These are phyloP conservation scores for Drosophila tsacasi DNA, from an alignment of 1,140 invertebrate genomes.

Conservation along the genomic window DNA sequence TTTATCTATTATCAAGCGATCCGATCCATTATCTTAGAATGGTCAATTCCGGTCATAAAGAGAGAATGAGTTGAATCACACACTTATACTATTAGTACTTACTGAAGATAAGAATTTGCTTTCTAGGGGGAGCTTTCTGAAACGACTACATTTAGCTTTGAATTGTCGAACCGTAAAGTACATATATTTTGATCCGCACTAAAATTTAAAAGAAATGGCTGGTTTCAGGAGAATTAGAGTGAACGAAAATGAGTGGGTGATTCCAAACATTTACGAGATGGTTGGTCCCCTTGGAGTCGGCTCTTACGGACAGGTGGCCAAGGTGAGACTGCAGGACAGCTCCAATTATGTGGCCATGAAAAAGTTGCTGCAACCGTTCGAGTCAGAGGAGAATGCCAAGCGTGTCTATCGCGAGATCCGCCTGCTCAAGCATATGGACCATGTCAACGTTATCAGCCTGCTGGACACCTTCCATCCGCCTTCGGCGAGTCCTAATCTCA, in stretches of 20 bases:
- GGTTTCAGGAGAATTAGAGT: constrained; percentile 88
- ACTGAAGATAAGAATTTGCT: not conserved
- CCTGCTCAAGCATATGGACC: constrained; percentile 99
- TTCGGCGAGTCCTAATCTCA: constrained; percentile 86
- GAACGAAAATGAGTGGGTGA: constrained; percentile 98
- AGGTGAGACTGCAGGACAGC: constrained; percentile 90
- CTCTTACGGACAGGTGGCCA: constrained; percentile 98
- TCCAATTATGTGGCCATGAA: constrained; percentile 97
- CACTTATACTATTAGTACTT: not conserved
- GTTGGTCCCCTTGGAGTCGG: constrained; percentile 96
- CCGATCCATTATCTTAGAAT: not conserved
- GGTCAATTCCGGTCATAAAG: not conserved
- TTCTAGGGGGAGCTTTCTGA: not conserved
- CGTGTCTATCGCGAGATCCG: constrained; percentile 98
- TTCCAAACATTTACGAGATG: constrained; percentile 95
- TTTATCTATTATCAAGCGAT: not conserved
- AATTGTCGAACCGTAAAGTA: not conserved
- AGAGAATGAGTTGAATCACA: constrained; percentile 12
- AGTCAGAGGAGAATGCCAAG: constrained; percentile 99
- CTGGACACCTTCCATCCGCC: constrained; percentile 97
- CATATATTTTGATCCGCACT: not conserved
- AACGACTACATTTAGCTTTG: constrained; percentile 2
- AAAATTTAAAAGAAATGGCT: constrained; percentile 1
- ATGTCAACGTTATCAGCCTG: constrained; percentile 98
- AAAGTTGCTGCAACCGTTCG: constrained; percentile 98